A percentile compares a stretch with the other conserved stretches of the same genome.
These are phyloP conservation scores for Clinocottus analis DNA, from an alignment of 2,113 vertebrate species.

Conservation along the genomic window DNA sequence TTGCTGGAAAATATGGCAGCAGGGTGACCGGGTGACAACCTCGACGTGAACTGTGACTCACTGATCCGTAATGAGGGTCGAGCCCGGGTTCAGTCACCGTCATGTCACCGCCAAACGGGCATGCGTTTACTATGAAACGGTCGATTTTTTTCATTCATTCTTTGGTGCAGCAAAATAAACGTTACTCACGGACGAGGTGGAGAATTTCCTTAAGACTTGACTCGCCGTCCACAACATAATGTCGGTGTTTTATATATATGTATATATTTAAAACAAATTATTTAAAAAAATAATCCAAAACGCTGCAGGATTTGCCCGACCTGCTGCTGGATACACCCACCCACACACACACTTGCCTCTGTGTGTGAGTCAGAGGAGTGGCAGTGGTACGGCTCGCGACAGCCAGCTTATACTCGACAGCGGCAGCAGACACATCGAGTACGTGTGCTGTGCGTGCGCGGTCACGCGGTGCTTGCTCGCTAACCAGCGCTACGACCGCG, in stretches of 20 bases:
- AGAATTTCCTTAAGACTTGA: constrained; percentile 87
- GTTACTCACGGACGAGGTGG: constrained; percentile 89
- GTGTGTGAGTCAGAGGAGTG: constrained; percentile 23
- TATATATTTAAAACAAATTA: neutral
- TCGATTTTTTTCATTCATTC: neutral
- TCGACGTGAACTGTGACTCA: no score
- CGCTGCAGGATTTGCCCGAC: neutral
- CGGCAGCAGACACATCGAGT: neutral
- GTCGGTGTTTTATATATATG: constrained; percentile 26
- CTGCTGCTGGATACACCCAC: constrained; percentile 14
- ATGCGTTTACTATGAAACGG: neutral
- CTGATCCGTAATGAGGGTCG: neutral
- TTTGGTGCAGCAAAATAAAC: neutral
- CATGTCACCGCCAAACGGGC: neutral
- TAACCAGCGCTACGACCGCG: neutral
- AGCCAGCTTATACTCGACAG: constrained; percentile 39
- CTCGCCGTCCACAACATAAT: constrained; percentile 87
- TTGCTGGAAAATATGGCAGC: neutral
- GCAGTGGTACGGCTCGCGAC: neutral
- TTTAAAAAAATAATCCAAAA: neutral
- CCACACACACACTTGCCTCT: constrained; percentile 56
- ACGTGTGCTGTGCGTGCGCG: constrained; percentile 69
- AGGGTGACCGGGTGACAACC: neutral
- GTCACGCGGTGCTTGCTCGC: constrained; percentile 15
- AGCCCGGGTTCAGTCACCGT: neutral